phyloP scores from a whole-genome alignment of 2,113 vertebrate species.

The Albula glossodonta region DNA sequence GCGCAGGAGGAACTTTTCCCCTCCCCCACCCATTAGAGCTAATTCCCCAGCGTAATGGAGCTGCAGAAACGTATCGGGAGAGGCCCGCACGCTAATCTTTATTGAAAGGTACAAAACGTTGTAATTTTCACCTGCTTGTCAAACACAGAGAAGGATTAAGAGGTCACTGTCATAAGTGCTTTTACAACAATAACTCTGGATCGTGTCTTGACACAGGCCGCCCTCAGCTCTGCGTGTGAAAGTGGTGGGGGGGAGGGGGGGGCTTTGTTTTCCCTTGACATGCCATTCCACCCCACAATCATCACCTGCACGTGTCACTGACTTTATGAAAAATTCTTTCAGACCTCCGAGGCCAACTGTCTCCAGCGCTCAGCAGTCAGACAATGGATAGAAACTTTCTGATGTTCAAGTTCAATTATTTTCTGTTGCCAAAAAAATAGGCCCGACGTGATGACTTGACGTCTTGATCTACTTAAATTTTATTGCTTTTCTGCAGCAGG shows the following conservation, averaged over 20 bases:
- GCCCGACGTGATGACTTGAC: neutral
- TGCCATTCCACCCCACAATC: neutral
- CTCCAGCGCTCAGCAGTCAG: neutral
- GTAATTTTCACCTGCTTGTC: constrained; percentile 21
- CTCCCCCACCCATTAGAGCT: neutral
- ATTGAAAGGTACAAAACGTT: constrained; percentile 20
- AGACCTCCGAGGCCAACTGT: neutral
- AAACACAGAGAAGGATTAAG: constrained; percentile 12
- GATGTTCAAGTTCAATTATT: constrained; percentile 2
- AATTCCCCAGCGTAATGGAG: neutral
- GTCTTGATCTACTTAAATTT: neutral
- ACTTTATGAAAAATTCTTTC: constrained; percentile 6
- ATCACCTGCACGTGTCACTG: constrained; percentile 14
- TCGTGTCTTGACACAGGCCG: neutral
- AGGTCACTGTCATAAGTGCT: constrained; percentile 13
- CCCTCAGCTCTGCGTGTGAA: neutral
- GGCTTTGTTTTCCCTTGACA: constrained; percentile 13
- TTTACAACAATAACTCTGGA: neutral
- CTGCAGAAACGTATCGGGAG: neutral
- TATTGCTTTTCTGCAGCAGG: neutral
- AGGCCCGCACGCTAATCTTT: neutral
- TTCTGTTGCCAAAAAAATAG: neutral
- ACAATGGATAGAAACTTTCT: neutral
- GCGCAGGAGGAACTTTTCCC: neutral
- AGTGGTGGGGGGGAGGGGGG: neutral